Conservation (phyloP, 2,888 invertebrate species). For the Troides aeacus region DNA sequence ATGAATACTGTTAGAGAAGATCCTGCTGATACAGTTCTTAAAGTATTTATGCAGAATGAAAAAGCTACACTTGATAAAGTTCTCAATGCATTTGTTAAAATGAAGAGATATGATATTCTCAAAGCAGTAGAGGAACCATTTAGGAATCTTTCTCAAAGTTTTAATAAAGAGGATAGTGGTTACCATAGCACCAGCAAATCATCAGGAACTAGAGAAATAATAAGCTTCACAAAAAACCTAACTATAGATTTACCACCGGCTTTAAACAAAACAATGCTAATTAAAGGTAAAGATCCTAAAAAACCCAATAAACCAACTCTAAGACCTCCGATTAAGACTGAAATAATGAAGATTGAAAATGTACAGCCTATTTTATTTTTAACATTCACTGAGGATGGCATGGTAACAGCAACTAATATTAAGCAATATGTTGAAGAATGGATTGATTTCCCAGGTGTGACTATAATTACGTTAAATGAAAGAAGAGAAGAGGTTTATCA, state of each 20-base stretch:
- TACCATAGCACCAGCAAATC: constrained; percentile 63
- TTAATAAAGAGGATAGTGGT: constrained; percentile 69
- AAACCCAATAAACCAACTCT: constrained; percentile 48
- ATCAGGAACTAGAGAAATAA: constrained; percentile 58
- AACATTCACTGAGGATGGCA: constrained; percentile 78
- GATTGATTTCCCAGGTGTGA: constrained; percentile 61
- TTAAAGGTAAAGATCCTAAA: constrained; percentile 51
- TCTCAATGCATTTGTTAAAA: constrained; percentile 66
- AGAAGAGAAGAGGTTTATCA: constrained; percentile 73
- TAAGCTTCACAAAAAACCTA: constrained; percentile 58
- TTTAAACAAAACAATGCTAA: constrained; percentile 56
- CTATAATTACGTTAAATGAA: constrained; percentile 69
- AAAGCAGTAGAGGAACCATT: constrained; percentile 71
- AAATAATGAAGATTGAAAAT: constrained; percentile 46
- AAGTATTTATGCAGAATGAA: constrained; percentile 74
- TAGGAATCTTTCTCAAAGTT: constrained; percentile 57
- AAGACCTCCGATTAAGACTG: constrained; percentile 40
- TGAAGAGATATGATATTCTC: constrained; percentile 76
- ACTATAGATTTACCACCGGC: constrained; percentile 65
- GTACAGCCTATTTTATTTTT: constrained; percentile 68
- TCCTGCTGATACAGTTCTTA: constrained; percentile 75
- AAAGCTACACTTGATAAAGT: constrained; percentile 78
- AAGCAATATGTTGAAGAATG: constrained; percentile 70
- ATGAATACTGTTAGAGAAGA: constrained; percentile 76
- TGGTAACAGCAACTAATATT: constrained; percentile 67